These are phyloP conservation scores for Dallia pectoralis DNA, from an alignment of 2,797 vertebrate species.

Conservation along the genomic window DNA sequence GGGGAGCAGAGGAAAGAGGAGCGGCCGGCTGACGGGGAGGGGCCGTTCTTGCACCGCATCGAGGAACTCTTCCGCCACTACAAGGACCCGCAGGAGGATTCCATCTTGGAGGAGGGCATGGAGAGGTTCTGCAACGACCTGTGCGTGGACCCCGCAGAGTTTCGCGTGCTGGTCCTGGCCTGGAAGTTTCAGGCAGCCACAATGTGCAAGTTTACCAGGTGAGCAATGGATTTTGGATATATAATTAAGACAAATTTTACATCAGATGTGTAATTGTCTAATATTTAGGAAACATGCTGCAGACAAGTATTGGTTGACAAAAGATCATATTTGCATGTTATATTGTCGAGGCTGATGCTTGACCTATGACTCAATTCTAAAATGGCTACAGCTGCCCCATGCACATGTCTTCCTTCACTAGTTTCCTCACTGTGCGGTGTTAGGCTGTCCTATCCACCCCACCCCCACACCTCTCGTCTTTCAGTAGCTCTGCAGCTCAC, in stretches of 20 bases:
- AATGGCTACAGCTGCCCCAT: background rate
- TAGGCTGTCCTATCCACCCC: constrained; percentile 8
- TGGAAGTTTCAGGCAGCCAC: constrained; percentile 99
- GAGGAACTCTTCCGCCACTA: constrained; percentile 91
- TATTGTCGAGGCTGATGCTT: constrained; percentile 2
- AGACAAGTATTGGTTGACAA: background rate
- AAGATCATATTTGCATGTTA: background rate
- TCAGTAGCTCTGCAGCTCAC: constrained; percentile 7
- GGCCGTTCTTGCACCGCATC: constrained; percentile 83
- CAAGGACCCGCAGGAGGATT: constrained; percentile 93
- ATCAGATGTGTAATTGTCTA: background rate
- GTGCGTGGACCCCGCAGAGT: constrained; percentile 96
- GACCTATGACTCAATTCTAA: background rate
- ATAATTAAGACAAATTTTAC: background rate
- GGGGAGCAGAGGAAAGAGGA: constrained; percentile 82
- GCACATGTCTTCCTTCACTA: constrained; percentile 10
- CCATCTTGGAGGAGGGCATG: constrained; percentile 98
- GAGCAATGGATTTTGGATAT: constrained; percentile 39
- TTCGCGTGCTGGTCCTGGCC: constrained; percentile 94
- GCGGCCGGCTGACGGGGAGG: constrained; percentile 70
- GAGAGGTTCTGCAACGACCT: constrained; percentile 96
- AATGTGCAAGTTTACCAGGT: constrained; percentile 99
- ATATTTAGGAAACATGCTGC: background rate
- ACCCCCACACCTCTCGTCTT: constrained; percentile 11
- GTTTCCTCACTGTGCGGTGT: background rate